Conservation (phyloP, 2,888 invertebrate genomes). For the Lagria hirta region DNA sequence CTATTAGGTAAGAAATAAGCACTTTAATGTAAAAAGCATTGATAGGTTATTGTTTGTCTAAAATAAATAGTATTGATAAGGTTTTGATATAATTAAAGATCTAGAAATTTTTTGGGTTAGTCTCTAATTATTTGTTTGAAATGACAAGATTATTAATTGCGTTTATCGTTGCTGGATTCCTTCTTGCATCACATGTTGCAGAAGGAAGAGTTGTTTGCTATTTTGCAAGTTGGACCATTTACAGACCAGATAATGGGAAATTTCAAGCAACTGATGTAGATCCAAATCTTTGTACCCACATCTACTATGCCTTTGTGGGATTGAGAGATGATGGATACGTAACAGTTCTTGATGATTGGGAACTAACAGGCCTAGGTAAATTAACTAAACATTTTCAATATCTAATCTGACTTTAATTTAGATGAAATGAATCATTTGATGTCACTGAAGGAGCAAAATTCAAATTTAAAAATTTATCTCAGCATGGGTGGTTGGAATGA, state of each 20-base stretch:
- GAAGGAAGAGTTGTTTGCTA: constrained; percentile 22
- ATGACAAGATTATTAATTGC: too few species aligned
- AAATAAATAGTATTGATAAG: too few species aligned
- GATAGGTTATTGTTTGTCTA: too few species aligned
- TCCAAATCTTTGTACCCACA: constrained; percentile 70
- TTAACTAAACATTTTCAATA: not conserved
- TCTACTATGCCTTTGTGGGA: constrained; percentile 74
- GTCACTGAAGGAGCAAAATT: constrained; percentile 56
- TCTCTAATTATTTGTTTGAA: too few species aligned
- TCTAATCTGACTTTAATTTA: constrained; percentile 3
- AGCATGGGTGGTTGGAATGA: constrained; percentile 72
- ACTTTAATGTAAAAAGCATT: too few species aligned
- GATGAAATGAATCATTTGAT: constrained; percentile 27
- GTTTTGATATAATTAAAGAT: too few species aligned
- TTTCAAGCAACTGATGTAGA: constrained; percentile 68
- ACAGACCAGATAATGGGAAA: constrained; percentile 61
- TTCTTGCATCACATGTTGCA: too few species aligned
- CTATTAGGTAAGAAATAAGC: too few species aligned
- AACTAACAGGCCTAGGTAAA: constrained; percentile 6
- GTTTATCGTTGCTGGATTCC: too few species aligned
- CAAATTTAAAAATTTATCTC: constrained; percentile 59
- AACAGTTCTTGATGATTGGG: constrained; percentile 57
- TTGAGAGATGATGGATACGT: constrained; percentile 59
- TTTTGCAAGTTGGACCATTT: constrained; percentile 24
- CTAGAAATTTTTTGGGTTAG: too few species aligned